A percentile compares a stretch with the other conserved stretches of the same genome.
Evolutionary conservation across 2,113 vertebrate genomes (phyloP).

Genomic region (Halcyon malimbica): DNA sequence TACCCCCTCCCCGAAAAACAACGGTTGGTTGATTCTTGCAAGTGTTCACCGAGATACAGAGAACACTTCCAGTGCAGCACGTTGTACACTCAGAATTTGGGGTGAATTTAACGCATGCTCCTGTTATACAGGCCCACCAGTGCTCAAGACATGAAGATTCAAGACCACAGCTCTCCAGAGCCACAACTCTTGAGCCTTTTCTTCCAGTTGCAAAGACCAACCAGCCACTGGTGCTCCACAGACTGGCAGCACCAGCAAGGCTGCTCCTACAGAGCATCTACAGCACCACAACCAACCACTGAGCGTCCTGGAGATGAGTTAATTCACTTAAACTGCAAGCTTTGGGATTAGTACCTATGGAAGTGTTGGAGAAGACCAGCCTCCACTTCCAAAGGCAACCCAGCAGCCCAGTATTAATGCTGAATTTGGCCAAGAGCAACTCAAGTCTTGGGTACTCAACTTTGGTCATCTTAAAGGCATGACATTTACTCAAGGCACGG

Average conservation of each 20-base stretch:
- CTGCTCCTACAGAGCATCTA: background rate
- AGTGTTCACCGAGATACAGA: background rate
- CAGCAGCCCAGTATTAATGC: background rate
- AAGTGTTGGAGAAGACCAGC: background rate
- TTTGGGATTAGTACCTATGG: background rate
- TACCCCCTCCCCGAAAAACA: background rate
- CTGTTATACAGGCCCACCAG: accelerated
- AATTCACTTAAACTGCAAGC: background rate
- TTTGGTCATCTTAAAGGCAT: background rate
- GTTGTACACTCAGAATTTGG: background rate
- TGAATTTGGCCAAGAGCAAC: background rate
- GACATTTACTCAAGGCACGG: background rate
- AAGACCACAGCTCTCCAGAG: background rate
- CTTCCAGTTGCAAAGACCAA: background rate
- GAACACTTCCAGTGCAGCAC: background rate
- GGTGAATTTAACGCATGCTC: background rate
- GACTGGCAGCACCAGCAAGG: background rate
- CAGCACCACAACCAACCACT: background rate
- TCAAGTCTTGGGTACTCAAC: background rate
- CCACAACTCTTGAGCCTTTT: background rate
- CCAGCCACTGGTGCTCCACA: background rate
- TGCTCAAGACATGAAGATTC: background rate
- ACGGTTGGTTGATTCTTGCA: too few relatives aligned
- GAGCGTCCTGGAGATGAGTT: accelerated
- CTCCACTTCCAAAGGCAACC: background rate